Conservation (phyloP, 2,797 vertebrate genomes). For the Astyanax mexicanus region DNA sequence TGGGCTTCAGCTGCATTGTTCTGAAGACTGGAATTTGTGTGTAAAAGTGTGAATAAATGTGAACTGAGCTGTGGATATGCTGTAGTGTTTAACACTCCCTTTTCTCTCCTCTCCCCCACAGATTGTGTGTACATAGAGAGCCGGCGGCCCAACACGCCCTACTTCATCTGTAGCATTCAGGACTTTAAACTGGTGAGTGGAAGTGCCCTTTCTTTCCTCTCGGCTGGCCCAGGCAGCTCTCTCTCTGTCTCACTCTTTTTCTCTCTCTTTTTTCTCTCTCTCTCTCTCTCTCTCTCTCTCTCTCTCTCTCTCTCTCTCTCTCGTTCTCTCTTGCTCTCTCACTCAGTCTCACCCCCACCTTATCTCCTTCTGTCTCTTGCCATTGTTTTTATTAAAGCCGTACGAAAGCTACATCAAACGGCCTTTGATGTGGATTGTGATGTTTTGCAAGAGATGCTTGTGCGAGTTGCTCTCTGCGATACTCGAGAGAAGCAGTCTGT, state of each 20-base stretch:
- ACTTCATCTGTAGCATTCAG: conserved; percentile 99
- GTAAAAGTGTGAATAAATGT: too few species aligned
- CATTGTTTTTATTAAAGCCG: conserved; percentile 44
- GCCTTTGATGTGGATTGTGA: conserved; percentile 52
- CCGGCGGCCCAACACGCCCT: conserved; percentile 96
- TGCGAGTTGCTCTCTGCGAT: conserved; percentile 20
- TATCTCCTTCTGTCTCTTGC: conserved; percentile 43
- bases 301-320: conserved; percentile 2
- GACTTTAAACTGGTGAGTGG: conserved; percentile 99
- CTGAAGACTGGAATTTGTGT: too few species aligned
- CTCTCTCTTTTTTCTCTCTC: conserved; percentile 8
- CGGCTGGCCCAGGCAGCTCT: conserved; percentile 20
- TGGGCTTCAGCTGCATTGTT: too few species aligned
- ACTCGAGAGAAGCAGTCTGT: neutral
- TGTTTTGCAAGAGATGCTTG: conserved; percentile 45
- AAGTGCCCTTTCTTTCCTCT: conserved; percentile 43
- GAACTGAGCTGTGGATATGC: too few species aligned
- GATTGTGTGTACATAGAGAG: conserved; percentile 99
- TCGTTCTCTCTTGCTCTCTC: neutral
- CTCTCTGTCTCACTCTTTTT: too few species aligned
- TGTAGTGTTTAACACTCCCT: too few species aligned
- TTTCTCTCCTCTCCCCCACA: conserved; percentile 72
- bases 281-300: neutral
- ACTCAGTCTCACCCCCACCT: conserved; percentile 20
- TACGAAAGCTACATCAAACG: conserved; percentile 57